Conservation (phyloP, 2,797 vertebrate genomes). For the Anguilla pacifica region DNA sequence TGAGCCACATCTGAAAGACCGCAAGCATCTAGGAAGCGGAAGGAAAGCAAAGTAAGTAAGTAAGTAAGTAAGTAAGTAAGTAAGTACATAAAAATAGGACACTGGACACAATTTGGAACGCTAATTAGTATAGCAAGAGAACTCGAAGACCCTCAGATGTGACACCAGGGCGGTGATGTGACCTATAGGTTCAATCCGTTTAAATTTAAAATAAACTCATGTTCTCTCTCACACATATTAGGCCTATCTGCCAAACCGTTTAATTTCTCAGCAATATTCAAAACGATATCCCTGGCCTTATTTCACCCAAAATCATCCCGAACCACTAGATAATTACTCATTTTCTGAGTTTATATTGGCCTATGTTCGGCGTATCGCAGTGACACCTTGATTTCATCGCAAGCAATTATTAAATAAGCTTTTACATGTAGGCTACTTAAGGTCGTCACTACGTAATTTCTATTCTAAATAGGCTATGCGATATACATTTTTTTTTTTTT, state of each 20-base stretch:
- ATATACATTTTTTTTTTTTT: no score
- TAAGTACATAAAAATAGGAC: slow-evolving; percentile 64
- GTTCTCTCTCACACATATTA: not conserved
- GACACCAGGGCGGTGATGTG: not conserved
- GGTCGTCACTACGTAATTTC: not conserved
- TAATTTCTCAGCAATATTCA: not conserved
- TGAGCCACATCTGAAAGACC: slow-evolving; percentile 93
- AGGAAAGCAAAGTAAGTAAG: slow-evolving; percentile 51
- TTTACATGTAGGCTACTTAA: not conserved
- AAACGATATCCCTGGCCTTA: not conserved
- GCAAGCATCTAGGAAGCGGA: slow-evolving; percentile 86
- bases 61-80: not conserved
- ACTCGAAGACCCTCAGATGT: not conserved
- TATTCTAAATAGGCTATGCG: not conserved
- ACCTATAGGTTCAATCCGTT: not conserved
- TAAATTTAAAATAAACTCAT: not conserved
- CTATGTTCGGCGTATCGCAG: not conserved
- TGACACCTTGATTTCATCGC: not conserved
- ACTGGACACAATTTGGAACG: slow-evolving; percentile 20
- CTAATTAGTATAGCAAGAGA: not conserved
- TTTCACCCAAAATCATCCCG: not conserved
- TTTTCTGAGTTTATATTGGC: no score
- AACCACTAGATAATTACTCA: not conserved
- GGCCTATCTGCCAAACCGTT: not conserved
- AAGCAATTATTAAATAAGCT: not conserved